phyloP scores from a whole-genome alignment of 2,888 invertebrate genomes.

The Callosobruchus maculatus region DNA sequence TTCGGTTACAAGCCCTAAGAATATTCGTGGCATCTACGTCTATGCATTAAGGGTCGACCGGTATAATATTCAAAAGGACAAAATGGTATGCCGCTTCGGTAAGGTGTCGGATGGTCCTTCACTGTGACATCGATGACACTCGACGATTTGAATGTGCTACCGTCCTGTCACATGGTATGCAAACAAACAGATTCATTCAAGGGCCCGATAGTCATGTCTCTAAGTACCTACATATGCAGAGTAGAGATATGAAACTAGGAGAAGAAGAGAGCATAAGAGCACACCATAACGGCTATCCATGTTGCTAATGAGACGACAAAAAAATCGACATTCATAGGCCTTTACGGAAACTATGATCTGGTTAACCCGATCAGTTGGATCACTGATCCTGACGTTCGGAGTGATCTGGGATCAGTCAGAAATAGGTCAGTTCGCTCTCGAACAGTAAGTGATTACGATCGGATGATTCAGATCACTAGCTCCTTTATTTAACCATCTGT shows the following conservation, averaged over 20 bases:
- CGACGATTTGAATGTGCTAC: not conserved
- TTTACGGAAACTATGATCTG: no score
- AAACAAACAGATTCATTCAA: not conserved
- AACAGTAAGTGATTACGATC: no score
- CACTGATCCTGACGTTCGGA: no score
- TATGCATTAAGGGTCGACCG: not conserved
- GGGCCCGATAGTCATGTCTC: not conserved
- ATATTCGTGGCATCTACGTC: not conserved
- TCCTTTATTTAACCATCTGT: no score
- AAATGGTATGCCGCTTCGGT: not conserved
- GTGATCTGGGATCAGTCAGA: no score
- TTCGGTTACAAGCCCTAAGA: not conserved
- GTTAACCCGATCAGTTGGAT: no score
- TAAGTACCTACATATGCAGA: not conserved
- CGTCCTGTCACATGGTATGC: not conserved
- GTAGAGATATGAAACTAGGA: not conserved
- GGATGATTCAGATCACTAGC: no score
- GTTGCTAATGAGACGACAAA: no score
- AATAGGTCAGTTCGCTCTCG: no score
- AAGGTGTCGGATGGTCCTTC: not conserved
- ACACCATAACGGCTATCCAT: not conserved
- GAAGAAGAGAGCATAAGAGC: not conserved
- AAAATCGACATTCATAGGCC: no score
- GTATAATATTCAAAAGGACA: not conserved
- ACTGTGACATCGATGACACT: not conserved